Evolutionary conservation across 2,797 vertebrate species (phyloP).

Genomic region (Scarus forsteni): DNA sequence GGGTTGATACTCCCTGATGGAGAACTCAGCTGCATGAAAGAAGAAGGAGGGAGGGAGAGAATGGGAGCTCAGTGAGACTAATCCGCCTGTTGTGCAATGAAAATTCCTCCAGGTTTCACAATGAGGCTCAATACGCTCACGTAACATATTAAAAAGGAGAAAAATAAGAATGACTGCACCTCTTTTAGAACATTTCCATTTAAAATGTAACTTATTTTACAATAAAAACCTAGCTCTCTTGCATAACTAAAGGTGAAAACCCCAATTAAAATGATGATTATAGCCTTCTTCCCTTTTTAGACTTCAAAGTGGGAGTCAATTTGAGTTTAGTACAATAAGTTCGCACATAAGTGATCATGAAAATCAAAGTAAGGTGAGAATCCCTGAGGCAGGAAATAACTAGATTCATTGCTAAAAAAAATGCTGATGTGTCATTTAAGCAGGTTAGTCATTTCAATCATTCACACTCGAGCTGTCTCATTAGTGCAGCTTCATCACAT

Average conservation of each 20-base stretch:
- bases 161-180: slow-evolving; percentile 23
- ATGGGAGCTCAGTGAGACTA: slow-evolving; percentile 57
- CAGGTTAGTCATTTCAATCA: slow-evolving; percentile 29
- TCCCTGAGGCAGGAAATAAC: slow-evolving; percentile 52
- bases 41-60: not conserved
- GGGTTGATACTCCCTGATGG: slow-evolving; percentile 74
- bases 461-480: slow-evolving; percentile 19
- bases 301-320: slow-evolving; percentile 25
- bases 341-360: slow-evolving; percentile 26
- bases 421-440: slow-evolving; percentile 21
- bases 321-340: slow-evolving; percentile 29
- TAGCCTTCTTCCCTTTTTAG: slow-evolving; percentile 19
- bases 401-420: slow-evolving; percentile 16
- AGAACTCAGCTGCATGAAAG: slow-evolving; percentile 65
- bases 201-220: slow-evolving; percentile 26
- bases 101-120: slow-evolving; percentile 74
- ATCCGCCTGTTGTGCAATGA: slow-evolving; percentile 65
- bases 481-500: slow-evolving; percentile 42
- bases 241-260: slow-evolving; percentile 23
- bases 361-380: slow-evolving; percentile 42
- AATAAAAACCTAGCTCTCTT: slow-evolving; percentile 24
- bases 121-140: slow-evolving; percentile 51
- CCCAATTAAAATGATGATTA: slow-evolving; percentile 32
- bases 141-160: slow-evolving; percentile 25
- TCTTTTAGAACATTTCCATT: slow-evolving; percentile 39